Evolutionary conservation across 1,140 invertebrate genomes (phyloP).

Genomic region (Drosophila gunungcola): DNA sequence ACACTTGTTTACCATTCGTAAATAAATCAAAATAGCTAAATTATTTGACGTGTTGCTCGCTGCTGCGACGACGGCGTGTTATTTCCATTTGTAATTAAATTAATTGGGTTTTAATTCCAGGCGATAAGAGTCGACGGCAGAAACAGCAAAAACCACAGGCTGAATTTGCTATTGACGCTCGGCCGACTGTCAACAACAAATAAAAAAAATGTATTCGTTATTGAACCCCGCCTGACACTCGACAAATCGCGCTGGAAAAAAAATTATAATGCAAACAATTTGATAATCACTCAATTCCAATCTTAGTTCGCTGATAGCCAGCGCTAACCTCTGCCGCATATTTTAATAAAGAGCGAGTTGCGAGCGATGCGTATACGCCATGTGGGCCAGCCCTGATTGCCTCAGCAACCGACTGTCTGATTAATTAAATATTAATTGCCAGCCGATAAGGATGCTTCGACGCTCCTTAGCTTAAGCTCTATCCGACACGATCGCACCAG

Average conservation of each 20-base stretch:
- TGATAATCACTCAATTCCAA: slow-evolving; percentile 71
- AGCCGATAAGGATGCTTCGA: slow-evolving; percentile 66
- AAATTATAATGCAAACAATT: slow-evolving; percentile 72
- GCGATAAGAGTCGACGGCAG: slow-evolving; percentile 52
- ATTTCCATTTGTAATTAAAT: slow-evolving; percentile 84
- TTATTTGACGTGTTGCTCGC: slow-evolving; percentile 58
- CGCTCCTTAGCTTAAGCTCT: slow-evolving; percentile 39
- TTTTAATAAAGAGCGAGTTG: slow-evolving; percentile 8
- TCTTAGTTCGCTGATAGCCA: slow-evolving; percentile 28
- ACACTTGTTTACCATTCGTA: slow-evolving; percentile 34
- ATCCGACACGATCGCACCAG: slow-evolving; percentile 17
- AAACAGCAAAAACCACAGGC: background rate
- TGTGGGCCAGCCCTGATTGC: slow-evolving; percentile 32
- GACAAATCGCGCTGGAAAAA: slow-evolving; percentile 77
- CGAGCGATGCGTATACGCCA: slow-evolving; percentile 52
- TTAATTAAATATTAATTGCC: slow-evolving; percentile 84
- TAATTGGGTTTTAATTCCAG: slow-evolving; percentile 84
- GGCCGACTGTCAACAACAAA: slow-evolving; percentile 70
- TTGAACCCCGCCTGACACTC: slow-evolving; percentile 75
- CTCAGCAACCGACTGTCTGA: slow-evolving; percentile 44
- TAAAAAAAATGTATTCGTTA: slow-evolving; percentile 56
- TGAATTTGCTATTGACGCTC: slow-evolving; percentile 36
- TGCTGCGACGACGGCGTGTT: slow-evolving; percentile 56
- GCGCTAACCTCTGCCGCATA: slow-evolving; percentile 56
- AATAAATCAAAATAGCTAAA: slow-evolving; percentile 74